Conservation (phyloP, 2,888 invertebrate genomes). For the Pandemis corylana region DNA sequence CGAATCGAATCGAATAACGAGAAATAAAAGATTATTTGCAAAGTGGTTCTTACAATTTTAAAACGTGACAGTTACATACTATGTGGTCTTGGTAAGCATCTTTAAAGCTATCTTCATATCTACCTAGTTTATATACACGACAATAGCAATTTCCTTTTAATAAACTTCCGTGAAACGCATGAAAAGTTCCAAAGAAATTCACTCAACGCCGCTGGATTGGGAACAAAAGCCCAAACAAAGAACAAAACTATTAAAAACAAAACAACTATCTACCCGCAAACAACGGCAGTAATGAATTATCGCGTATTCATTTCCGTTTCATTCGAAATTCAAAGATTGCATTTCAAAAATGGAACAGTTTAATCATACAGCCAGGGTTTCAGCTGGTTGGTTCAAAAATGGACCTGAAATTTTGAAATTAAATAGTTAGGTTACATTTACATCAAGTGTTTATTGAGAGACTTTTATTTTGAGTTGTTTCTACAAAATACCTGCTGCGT, state of each 20-base stretch:
- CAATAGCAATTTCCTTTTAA: not conserved
- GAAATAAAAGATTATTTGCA: too few relatives aligned
- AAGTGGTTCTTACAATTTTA: too few relatives aligned
- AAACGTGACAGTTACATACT: too few relatives aligned
- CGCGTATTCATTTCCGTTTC: not conserved
- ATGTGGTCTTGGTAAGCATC: too few relatives aligned
- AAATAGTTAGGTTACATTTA: too few relatives aligned
- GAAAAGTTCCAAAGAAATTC: not conserved
- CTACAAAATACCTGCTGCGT: too few relatives aligned
- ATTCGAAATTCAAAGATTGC: constrained; percentile 1
- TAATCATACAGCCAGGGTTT: not conserved
- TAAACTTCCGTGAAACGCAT: not conserved
- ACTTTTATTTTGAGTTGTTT: too few relatives aligned
- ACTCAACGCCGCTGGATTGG: not conserved
- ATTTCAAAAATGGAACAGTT: not conserved
- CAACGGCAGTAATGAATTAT: not conserved
- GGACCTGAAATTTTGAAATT: too few relatives aligned
- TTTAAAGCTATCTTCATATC: not conserved
- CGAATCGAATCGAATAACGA: too few relatives aligned
- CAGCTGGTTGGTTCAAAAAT: not conserved
- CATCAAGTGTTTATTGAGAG: too few relatives aligned
- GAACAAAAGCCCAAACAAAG: not conserved
- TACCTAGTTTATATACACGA: not conserved
- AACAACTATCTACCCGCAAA: not conserved
- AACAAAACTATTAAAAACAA: constrained; percentile 3